Conservation (phyloP, 2,797 vertebrate genomes). For the Pristis pectinata region DNA sequence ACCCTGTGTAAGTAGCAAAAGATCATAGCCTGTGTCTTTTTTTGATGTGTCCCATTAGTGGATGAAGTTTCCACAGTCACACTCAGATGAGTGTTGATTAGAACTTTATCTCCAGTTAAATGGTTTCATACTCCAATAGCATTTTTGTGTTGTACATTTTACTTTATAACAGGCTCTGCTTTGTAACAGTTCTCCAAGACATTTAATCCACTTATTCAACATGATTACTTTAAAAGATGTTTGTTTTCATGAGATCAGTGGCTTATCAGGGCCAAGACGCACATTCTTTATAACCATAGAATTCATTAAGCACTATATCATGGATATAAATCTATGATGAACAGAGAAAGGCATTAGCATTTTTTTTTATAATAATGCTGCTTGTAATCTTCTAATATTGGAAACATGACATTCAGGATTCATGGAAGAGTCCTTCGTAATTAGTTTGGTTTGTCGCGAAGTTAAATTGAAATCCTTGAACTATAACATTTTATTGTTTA, state of each 20-base stretch:
- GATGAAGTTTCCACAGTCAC: background rate
- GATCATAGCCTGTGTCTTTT: background rate
- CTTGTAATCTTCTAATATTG: background rate
- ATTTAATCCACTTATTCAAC: background rate
- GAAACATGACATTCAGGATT: background rate
- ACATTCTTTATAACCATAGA: background rate
- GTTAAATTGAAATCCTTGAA: background rate
- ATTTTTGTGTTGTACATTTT: background rate
- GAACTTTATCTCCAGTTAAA: background rate
- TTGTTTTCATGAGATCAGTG: background rate
- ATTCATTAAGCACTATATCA: background rate
- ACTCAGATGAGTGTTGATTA: background rate
- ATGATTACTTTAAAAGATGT: background rate
- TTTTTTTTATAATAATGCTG: background rate
- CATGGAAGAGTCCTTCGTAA: background rate
- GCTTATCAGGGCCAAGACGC: background rate
- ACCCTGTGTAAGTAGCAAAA: background rate
- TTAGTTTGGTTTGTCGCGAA: background rate
- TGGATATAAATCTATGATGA: background rate
- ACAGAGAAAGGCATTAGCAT: background rate
- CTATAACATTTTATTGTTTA: background rate
- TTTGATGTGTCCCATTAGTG: background rate
- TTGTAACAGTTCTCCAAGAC: background rate
- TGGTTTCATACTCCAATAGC: background rate
- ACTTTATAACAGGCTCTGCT: background rate